Evolutionary conservation across 2,113 vertebrate species (phyloP).

Genomic region (Apodemus speciosus): DNA sequence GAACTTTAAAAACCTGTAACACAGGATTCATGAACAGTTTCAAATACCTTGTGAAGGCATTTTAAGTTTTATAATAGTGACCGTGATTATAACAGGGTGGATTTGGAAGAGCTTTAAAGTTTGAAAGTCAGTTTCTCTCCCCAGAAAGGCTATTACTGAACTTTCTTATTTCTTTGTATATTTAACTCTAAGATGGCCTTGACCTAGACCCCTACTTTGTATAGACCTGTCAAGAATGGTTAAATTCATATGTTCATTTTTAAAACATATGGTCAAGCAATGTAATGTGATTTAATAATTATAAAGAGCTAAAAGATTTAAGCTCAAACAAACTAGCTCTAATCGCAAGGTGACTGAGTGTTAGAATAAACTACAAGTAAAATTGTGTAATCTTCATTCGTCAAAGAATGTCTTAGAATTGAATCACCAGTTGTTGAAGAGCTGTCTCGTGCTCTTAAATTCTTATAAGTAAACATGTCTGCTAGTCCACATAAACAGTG

Average conservation of each 20-base stretch:
- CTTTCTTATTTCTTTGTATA: conserved; percentile 48
- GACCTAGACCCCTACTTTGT: conserved; percentile 33
- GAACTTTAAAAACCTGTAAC: conserved; percentile 27
- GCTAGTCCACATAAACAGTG: neutral
- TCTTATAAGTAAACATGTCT: conserved; percentile 43
- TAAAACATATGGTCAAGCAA: conserved; percentile 19
- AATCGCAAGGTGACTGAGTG: conserved; percentile 46
- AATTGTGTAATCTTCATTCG: conserved; percentile 68
- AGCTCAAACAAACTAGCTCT: neutral
- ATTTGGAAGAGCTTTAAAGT: conserved; percentile 19
- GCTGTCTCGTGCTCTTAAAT: conserved; percentile 48
- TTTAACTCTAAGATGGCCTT: conserved; percentile 47
- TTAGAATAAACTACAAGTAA: conserved; percentile 65
- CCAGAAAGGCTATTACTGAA: neutral
- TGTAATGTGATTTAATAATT: conserved; percentile 53
- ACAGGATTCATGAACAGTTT: conserved; percentile 30
- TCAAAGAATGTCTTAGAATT: conserved; percentile 70
- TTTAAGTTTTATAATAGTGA: conserved; percentile 51
- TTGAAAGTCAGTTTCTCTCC: neutral
- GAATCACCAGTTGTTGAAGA: conserved; percentile 47
- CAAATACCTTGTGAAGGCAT: neutral
- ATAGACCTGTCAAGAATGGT: conserved; percentile 30
- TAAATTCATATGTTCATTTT: conserved; percentile 24
- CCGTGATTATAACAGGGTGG: conserved; percentile 1
- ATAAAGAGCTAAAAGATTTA: conserved; percentile 56